phyloP scores from a whole-genome alignment of 2,888 invertebrate species.

The Pyrgus malvae region DNA sequence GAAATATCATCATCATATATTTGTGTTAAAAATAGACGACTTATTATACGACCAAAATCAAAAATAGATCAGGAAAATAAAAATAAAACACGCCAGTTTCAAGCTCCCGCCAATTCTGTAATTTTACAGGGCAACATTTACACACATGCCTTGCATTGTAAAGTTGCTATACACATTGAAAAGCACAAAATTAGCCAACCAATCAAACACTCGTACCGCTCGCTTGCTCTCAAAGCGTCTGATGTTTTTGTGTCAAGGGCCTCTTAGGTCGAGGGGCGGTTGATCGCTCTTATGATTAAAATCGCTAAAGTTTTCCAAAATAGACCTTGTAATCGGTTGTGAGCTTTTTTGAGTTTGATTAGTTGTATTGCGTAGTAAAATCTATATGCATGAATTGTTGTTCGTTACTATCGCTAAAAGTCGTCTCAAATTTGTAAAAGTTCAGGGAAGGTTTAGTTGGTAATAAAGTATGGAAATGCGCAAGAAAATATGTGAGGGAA shows the following conservation, averaged over 20 bases:
- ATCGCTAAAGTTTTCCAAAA: slow-evolving; percentile 12
- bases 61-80: no score
- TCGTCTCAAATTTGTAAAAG: no score
- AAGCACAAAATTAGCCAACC: slow-evolving; percentile 21
- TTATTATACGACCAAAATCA: no score
- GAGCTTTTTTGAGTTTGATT: neutral
- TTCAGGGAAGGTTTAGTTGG: no score
- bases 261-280: slow-evolving; percentile 25
- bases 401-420: no score
- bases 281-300: slow-evolving; percentile 23
- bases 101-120: neutral
- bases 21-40: no score
- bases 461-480: no score
- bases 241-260: slow-evolving; percentile 30
- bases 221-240: slow-evolving; percentile 19
- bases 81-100: no score
- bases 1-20: no score
- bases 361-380: neutral
- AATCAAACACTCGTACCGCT: slow-evolving; percentile 21
- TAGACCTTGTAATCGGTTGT: neutral
- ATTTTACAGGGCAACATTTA: neutral
- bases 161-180: slow-evolving; percentile 9
- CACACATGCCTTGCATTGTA: neutral
- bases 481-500: no score
- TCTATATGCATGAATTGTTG: no score